Base-by-base conservation (phyloP, 2,797 vertebrate genomes). In the Leptatherina wallacei region DNA sequence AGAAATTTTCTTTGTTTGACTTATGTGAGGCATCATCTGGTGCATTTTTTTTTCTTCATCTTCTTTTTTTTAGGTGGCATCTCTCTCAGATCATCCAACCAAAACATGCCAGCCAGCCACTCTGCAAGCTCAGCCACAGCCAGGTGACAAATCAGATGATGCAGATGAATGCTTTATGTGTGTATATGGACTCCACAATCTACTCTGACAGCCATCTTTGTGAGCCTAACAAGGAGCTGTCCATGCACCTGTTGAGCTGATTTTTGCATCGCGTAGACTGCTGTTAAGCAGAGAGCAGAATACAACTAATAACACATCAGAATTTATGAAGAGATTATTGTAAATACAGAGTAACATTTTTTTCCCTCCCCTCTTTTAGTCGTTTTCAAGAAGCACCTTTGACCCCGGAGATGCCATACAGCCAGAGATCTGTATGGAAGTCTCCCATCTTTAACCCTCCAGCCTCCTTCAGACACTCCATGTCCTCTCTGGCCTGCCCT, bases 401-500 rank as follows among this genome's bases (percentile, higher is more conserved):
- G 57, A 89, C 84, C 5, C 78, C 83, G n/a, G 82, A 81, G 6
- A n/a, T 78, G 10, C 70, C 84, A 5, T 88, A 82, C 32, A 58
- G 82, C 38, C 88, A 65, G 71, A 89, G 42, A 0, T 81, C 82
- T 1, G 78, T 42, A 0, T 94, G 92, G 91, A 84, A 77, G 52
- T 85, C 77, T 2, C 90, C 94, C 7, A 73, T 90, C 61, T 93
- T 94, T 75, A 92, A 85, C 76, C 79, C 88, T 1, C 73, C 90
- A 12, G 83, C 85, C 9, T 36, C 87, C 33, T 93, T 89, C 65
- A 91, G 86, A 83, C 81, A 86, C 30, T 89, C 91, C 4, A 82
- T 90, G 74, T 91, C 95, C 54, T 95, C 94, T 20, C 90, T 92
- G 36, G 82, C 59, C 71, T 62, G 22, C 71, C 76, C 59, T 38